Evolutionary conservation across 2,797 vertebrate species (phyloP), one percentile per base, ranked within the genome.

Genomic region (Pitangus sulphuratus): DNA sequence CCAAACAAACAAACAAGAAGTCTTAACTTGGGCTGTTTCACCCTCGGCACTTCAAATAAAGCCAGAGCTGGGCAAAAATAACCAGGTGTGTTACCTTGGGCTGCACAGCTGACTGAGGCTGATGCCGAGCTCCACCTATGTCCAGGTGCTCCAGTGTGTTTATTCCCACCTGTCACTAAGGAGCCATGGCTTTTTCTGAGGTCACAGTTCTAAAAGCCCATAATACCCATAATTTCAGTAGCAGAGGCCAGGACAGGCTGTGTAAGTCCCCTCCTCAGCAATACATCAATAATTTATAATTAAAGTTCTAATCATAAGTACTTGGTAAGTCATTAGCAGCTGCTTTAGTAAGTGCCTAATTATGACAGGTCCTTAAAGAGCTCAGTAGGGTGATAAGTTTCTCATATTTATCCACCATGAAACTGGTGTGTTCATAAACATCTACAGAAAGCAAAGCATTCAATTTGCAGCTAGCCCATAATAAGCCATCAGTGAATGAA

Each of bases 271-370:
- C 31, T 75, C 87, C 56, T 72, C 15, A 8, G 75, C 45, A 87
- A 64, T n/a, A 71, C 53, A 37, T 28, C 60, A 57, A 11, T 77
- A 57, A 80, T 75, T 87, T 17, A 13, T 78, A 88, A 90, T 74
- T 86, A 57, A 79, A 69, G 50, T 79, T 90, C 39, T 89, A 80
- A 48, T 66, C 68, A 7, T 21, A 64, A 89, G 68, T 57, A 66
- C 44, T 42, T 60, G 30, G 31, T 56, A 80, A 92, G 48, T 85
- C 75, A 68, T 92, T 84, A 83, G 74, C 42, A 68, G 87, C 71
- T 80, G 45, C 72, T 78, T 85, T 74, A 87, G 12, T 50, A 89
- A 92, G 78, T 91, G 57, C 64, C 58, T 93, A 66, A 89, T 96
- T 93, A 77, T 62, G 56, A 20, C 66, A 64, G 75, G 87, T 66